phyloP scores from a whole-genome alignment of 2,888 invertebrate genomes.

The Phengaris arion region DNA sequence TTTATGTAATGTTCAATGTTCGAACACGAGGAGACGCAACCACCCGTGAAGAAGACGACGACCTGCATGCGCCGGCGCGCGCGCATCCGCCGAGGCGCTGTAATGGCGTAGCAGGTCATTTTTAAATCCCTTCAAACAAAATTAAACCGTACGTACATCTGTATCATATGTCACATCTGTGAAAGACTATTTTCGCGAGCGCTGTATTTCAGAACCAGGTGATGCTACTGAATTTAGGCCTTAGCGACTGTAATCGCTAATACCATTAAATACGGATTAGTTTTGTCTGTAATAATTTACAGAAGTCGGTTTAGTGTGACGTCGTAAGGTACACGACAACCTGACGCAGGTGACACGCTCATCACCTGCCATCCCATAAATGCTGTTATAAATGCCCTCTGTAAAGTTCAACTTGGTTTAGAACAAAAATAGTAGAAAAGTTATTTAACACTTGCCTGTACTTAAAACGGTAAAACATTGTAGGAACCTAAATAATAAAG shows the following conservation, averaged over 20 bases:
- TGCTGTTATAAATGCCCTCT: conserved; percentile 1
- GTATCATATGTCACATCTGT: too few species aligned
- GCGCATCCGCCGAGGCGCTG: conserved; percentile 55
- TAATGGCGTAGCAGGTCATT: conserved; percentile 7
- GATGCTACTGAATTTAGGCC: neutral
- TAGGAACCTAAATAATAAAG: neutral
- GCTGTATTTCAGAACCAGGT: neutral
- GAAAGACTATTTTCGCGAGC: neutral
- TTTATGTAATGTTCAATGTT: conserved; percentile 13
- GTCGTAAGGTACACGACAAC: conserved; percentile 60
- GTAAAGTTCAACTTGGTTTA: conserved; percentile 4
- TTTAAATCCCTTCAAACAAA: neutral
- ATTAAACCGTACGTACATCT: neutral
- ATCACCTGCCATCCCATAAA: conserved; percentile 22
- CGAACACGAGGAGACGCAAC: conserved; percentile 26
- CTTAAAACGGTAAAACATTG: neutral
- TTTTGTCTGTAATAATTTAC: conserved; percentile 37
- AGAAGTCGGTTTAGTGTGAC: neutral
- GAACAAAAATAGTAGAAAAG: conserved; percentile 1
- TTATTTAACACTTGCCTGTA: conserved; percentile 9
- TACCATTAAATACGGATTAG: neutral
- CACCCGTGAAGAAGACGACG: conserved; percentile 52
- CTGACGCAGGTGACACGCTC: conserved; percentile 46
- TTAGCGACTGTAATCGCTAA: neutral
- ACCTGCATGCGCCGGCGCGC: conserved; percentile 63